Evolutionary conservation across 2,113 vertebrate species (phyloP).

Genomic region (Mobula birostris): DNA sequence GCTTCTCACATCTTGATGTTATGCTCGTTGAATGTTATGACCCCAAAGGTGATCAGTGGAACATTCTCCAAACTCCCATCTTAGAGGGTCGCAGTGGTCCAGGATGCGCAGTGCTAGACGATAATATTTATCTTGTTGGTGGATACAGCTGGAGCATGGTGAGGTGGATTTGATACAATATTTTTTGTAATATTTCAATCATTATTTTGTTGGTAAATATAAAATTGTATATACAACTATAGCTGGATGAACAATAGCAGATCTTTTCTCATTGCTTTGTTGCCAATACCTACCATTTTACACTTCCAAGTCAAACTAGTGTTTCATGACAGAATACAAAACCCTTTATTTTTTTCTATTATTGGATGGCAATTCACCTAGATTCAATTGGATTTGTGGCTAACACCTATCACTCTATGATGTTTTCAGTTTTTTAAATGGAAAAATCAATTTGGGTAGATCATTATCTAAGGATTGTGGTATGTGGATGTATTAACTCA

Average conservation of each 20-base stretch:
- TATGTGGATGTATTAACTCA: neutral
- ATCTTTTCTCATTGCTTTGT: neutral
- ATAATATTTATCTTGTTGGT: constrained; percentile 92
- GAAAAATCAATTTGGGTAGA: neutral
- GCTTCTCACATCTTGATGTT: constrained; percentile 93
- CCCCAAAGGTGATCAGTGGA: constrained; percentile 96
- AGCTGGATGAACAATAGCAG: neutral
- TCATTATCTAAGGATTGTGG: neutral
- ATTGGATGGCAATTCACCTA: neutral
- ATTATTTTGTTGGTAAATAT: neutral
- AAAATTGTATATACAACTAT: neutral
- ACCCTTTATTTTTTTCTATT: neutral
- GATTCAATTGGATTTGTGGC: neutral
- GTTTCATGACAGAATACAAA: neutral
- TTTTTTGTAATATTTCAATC: neutral
- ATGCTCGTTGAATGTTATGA: constrained; percentile 98
- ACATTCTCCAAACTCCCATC: constrained; percentile 94
- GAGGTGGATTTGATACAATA: constrained; percentile 34
- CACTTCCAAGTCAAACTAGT: neutral
- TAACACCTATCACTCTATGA: neutral
- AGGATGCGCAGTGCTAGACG: constrained; percentile 84
- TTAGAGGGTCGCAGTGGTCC: constrained; percentile 94
- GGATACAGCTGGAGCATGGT: constrained; percentile 99
- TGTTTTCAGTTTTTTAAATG: neutral
- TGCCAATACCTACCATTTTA: neutral